Evolutionary conservation across 2,113 vertebrate genomes (phyloP).

Genomic region (Catharus fuscescens): DNA sequence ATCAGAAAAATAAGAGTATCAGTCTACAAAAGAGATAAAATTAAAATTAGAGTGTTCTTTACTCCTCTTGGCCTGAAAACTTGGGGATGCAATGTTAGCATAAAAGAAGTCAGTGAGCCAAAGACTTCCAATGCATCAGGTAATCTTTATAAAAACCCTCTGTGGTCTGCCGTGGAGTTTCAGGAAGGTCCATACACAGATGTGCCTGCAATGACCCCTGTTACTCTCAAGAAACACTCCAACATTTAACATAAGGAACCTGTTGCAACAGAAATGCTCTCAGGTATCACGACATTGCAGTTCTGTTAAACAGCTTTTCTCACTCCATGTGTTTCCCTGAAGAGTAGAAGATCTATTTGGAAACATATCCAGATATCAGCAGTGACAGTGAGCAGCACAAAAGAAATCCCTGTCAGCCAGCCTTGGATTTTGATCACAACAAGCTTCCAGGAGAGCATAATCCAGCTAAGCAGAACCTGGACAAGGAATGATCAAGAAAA

Average conservation of each 20-base stretch:
- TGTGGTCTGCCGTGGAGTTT: background rate
- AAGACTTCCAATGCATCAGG: background rate
- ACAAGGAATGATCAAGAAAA: conserved; percentile 6
- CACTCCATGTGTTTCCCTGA: background rate
- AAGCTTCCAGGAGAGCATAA: background rate
- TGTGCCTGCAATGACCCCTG: background rate
- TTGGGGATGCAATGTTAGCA: background rate
- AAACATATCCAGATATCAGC: background rate
- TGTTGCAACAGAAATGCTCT: background rate
- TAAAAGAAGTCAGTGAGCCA: background rate
- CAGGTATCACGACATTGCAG: background rate
- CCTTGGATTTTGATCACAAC: background rate
- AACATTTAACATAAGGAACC: background rate
- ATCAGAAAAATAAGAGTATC: background rate
- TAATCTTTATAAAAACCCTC: background rate
- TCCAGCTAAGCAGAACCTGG: conserved; percentile 24
- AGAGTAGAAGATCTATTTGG: conserved; percentile 3
- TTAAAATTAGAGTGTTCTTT: background rate
- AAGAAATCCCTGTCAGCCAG: conserved; percentile 25
- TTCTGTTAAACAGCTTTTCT: background rate
- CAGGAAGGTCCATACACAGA: background rate
- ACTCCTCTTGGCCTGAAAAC: background rate
- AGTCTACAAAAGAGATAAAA: background rate
- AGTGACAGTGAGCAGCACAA: background rate
- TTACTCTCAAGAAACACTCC: background rate